Evolutionary conservation across 2,113 vertebrate genomes (phyloP), one percentile per base, ranked within the genome.

Genomic region (Bufo bufo): DNA sequence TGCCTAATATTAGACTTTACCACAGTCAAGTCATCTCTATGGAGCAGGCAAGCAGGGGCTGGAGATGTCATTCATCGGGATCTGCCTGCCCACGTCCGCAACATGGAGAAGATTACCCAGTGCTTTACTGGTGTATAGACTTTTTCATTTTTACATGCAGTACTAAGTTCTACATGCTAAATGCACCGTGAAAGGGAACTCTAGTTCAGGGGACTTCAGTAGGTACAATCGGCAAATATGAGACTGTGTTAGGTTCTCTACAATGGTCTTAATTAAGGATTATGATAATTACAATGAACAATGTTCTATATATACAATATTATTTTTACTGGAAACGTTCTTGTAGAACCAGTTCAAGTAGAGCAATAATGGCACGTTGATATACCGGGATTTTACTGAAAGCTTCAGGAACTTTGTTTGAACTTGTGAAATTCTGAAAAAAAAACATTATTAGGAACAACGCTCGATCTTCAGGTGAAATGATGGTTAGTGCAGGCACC

Each of bases 301-400:
- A 50, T 19, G 45, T 17, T 50, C 72, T 75, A 75, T 75, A 75
- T 49, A 75, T 75, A 4, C 16, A 72, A 45, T 72, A 74, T 45
- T 49, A 20, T 65, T 82, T 33, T 82, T 63, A 82, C 45, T 82
- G 47, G 43, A 49, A 63, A 63, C 65, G 1, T 63, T 49, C 80
- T 63, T 63, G 80, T 43, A 82, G 59, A 65, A 82, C 58, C 59
- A 61, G 59, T 82, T 65, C 45, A 49, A 58, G 56, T 9, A 47
- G 6, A 47, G 16, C 17, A 50, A 59, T 65, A 63, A 49, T 49
- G 19, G 49, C 33, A 79, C 52, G 11, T 6, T 12, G 49, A 50
- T 50, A 54, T 56, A 54, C 16, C 23, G 65, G 20, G 49, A 0
- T 11, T 23, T 43, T 45, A 20, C 16, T 49, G 43, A 14, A 81